Conservation (phyloP, 2,888 invertebrate species). For the Polyommatus icarus region DNA sequence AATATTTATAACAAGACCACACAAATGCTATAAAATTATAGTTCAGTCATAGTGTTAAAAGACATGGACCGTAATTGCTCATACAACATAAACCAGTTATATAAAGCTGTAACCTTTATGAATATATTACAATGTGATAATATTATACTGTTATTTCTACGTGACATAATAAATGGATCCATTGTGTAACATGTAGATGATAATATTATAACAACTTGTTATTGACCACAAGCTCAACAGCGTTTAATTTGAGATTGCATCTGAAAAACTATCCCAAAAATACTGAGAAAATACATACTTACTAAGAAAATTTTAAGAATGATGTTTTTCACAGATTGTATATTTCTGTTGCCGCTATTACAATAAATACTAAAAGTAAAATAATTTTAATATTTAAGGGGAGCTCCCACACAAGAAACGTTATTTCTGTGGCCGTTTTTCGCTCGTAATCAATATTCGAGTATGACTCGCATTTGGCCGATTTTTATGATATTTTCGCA, state of each 20-base stretch:
- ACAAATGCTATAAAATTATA: background rate
- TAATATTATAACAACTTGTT: background rate
- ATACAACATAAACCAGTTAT: background rate
- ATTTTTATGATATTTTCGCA: no score
- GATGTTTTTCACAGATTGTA: no score
- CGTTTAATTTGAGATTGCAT: background rate
- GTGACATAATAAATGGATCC: background rate
- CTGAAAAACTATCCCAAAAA: no score
- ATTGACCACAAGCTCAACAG: background rate
- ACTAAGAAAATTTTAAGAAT: no score
- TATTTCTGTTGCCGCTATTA: no score
- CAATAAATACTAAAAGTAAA: no score
- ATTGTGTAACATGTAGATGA: background rate
- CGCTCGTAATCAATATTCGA: no score
- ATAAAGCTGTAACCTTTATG: conserved; percentile 3
- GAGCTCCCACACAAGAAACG: no score
- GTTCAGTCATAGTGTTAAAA: background rate
- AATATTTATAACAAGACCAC: background rate
- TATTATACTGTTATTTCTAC: background rate
- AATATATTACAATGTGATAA: conserved; percentile 1
- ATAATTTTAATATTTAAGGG: no score
- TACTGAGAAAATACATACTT: no score
- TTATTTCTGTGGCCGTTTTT: no score
- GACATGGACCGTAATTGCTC: background rate
- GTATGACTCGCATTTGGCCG: no score